A percentile compares a stretch with the other conserved stretches of the same genome.
Conservation (phyloP, 2,113 vertebrate genomes). For the Lichenostomus cassidix region DNA sequence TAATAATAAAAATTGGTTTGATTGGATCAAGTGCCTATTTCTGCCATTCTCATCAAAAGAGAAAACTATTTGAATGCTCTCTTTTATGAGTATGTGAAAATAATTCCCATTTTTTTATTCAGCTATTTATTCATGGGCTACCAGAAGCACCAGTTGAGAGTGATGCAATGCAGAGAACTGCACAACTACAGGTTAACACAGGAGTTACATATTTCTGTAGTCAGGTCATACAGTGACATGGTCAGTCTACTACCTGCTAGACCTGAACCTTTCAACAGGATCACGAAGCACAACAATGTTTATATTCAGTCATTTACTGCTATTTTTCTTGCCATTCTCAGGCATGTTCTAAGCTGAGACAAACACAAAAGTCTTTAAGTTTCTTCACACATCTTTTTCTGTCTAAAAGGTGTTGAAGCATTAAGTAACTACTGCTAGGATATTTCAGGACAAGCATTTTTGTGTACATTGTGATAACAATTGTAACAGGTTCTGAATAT, state of each 20-base stretch:
- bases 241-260: not conserved
- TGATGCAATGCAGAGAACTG: not conserved
- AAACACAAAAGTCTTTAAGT: not conserved
- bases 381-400: not conserved
- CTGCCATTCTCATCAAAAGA: not conserved
- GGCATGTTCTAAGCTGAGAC: not conserved
- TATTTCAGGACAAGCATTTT: not conserved
- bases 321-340: conserved; percentile 42
- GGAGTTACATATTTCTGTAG: not conserved
- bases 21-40: not conserved
- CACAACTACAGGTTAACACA: not conserved
- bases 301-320: conserved; percentile 43
- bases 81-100: not conserved
- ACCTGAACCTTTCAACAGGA: conserved; percentile 11
- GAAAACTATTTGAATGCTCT: not conserved
- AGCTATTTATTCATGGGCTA: not conserved
- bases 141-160: not conserved
- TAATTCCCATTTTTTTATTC: not conserved
- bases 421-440: not conserved
- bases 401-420: not conserved
- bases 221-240: not conserved
- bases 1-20: not conserved
- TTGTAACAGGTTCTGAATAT: not conserved
- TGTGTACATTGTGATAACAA: not conserved
- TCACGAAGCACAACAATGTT: conserved; percentile 25